A percentile compares a stretch with the other conserved stretches of the same genome.
These are phyloP conservation scores for Carpatolechia fugitivella DNA, from an alignment of 2,888 invertebrate species.

Conservation along the genomic window DNA sequence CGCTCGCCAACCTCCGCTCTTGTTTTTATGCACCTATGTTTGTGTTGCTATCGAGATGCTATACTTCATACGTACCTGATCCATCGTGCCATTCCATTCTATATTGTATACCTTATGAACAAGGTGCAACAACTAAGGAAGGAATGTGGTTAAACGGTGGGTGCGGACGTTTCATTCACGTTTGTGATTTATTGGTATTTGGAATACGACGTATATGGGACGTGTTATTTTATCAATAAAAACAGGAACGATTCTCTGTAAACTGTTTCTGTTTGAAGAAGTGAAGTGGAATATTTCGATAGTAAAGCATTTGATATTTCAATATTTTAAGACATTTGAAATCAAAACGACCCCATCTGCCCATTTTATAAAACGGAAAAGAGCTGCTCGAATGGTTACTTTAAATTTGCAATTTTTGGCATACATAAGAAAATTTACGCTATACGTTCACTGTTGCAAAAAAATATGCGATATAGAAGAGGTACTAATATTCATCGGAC, in stretches of 20 bases:
- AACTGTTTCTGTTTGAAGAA: slow-evolving; percentile 5
- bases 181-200: slow-evolving; percentile 57
- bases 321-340: no score
- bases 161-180: slow-evolving; percentile 65
- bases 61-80: slow-evolving; percentile 37
- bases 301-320: no score
- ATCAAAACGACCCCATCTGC: no score
- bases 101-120: slow-evolving; percentile 12
- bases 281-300: background rate
- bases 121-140: slow-evolving; percentile 12
- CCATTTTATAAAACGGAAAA: no score
- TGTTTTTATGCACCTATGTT: slow-evolving; percentile 64
- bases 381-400: no score
- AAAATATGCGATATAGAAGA: no score
- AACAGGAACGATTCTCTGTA: slow-evolving; percentile 14
- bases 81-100: slow-evolving; percentile 15
- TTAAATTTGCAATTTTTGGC: no score
- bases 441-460: no score
- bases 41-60: slow-evolving; percentile 61
- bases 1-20: slow-evolving; percentile 40
- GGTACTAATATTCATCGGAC: no score
- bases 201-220: slow-evolving; percentile 53
- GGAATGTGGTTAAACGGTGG: slow-evolving; percentile 47
- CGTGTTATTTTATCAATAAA: slow-evolving; percentile 24
- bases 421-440: no score